Percentiles rank a stretch among this genome's conserved stretches.
Evolutionary conservation across 1,140 invertebrate species (phyloP).

Genomic region (Drosophila malerkotliana): DNA sequence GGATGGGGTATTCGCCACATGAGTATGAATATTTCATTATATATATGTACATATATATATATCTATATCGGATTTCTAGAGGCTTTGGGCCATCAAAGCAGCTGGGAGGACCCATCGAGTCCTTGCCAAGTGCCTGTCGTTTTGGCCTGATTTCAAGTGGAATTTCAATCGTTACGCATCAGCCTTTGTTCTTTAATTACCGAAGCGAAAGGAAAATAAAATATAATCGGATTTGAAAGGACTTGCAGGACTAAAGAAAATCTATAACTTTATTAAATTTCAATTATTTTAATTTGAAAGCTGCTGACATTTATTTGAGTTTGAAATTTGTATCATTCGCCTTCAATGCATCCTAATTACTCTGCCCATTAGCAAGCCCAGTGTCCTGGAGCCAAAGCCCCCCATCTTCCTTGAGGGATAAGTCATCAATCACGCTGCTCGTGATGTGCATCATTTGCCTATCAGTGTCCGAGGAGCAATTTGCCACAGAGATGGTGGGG

Average conservation of each 20-base stretch:
- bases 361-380: conserved; percentile 21
- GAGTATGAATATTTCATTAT: conserved; percentile 77
- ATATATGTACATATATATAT: conserved; percentile 19
- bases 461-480: conserved; percentile 29
- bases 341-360: conserved; percentile 7
- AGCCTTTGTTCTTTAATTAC: conserved; percentile 35
- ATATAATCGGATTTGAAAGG: conserved; percentile 15
- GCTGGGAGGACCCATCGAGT: conserved; percentile 52
- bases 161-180: conserved; percentile 10
- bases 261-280: neutral
- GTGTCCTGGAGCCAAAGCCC: neutral
- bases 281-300: neutral
- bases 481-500: conserved; percentile 7
- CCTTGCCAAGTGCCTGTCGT: conserved; percentile 42
- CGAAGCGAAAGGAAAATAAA: conserved; percentile 1
- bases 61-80: conserved; percentile 65
- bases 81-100: conserved; percentile 43
- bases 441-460: conserved; percentile 48
- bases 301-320: neutral
- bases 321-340: neutral
- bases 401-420: conserved; percentile 7
- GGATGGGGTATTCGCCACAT: conserved; percentile 7
- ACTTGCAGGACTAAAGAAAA: neutral
- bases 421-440: conserved; percentile 42
- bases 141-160: conserved; percentile 62